phyloP scores from a whole-genome alignment of 2,888 invertebrate genomes.

The Proisotoma minuta region DNA sequence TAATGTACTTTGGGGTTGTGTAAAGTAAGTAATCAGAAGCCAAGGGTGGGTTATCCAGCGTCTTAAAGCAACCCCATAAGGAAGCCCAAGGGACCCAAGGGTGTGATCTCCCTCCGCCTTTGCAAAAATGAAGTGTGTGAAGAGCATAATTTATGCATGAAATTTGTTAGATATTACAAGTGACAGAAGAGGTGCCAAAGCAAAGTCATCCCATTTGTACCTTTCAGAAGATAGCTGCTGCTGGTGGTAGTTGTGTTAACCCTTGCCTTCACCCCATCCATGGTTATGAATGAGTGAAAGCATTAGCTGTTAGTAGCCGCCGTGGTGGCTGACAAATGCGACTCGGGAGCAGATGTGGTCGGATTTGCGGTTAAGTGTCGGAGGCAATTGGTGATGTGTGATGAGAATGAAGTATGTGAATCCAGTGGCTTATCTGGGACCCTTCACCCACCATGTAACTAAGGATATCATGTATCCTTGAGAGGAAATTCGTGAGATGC shows the following conservation, averaged over 20 bases:
- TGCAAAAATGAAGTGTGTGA: constrained; percentile 17
- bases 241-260: constrained; percentile 12
- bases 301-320: constrained; percentile 7
- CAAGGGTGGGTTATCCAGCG: too few species aligned
- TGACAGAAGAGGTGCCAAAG: constrained; percentile 37
- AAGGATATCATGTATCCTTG: too few species aligned
- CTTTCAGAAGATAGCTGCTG: not conserved
- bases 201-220: not conserved
- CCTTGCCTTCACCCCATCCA: too few species aligned
- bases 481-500: too few species aligned
- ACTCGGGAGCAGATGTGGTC: constrained; percentile 10
- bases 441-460: too few species aligned
- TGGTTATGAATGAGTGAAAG: constrained; percentile 18
- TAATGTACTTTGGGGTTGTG: constrained; percentile 7
- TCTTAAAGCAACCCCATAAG: too few species aligned
- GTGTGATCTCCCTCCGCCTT: not conserved
- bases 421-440: too few species aligned
- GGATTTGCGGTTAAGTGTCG: constrained; percentile 7
- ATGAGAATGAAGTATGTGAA: not conserved
- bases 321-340: constrained; percentile 12
- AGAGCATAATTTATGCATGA: constrained; percentile 39
- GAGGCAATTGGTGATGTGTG: not conserved
- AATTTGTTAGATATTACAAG: constrained; percentile 37
- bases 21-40: not conserved
- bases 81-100: not conserved